A percentile compares a stretch with the other conserved stretches of the same genome.
These are phyloP conservation scores for Sebastes nivosus DNA, from an alignment of 2,797 vertebrate species.

Conservation along the genomic window DNA sequence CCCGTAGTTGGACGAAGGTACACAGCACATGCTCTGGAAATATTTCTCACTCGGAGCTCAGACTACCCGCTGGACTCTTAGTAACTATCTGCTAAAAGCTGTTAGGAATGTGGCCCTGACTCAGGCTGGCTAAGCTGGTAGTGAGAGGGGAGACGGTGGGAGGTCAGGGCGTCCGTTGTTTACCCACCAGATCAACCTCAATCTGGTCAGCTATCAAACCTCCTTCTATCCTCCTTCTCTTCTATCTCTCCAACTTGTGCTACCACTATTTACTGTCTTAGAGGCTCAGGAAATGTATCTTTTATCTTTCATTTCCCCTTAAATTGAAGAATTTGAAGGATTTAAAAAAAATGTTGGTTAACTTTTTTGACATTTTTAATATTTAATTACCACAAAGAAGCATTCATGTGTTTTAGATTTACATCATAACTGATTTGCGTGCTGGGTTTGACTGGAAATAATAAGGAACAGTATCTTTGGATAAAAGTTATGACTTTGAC, in stretches of 20 bases:
- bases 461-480: neutral
- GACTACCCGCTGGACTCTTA: slow-evolving; percentile 72
- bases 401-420: neutral
- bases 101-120: slow-evolving; percentile 77
- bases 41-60: slow-evolving; percentile 82
- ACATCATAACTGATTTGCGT: neutral
- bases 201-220: slow-evolving; percentile 50
- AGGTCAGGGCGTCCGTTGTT: slow-evolving; percentile 64
- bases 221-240: neutral
- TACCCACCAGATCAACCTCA: slow-evolving; percentile 66
- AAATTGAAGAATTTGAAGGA: neutral
- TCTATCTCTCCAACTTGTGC: neutral
- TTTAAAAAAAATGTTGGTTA: neutral
- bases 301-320: neutral
- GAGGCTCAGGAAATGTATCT: neutral
- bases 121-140: slow-evolving; percentile 59
- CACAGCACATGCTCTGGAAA: slow-evolving; percentile 60
- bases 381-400: neutral
- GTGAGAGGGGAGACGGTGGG: slow-evolving; percentile 43
- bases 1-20: slow-evolving; percentile 37
- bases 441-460: slow-evolving; percentile 4
- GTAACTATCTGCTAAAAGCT: slow-evolving; percentile 87
- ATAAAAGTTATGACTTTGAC: slow-evolving; percentile 38
- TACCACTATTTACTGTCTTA: neutral
- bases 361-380: neutral